Conservation (phyloP, 30 jellyfish, hydroid and myxozoan genomes). For the Nemopilema nomurai region DNA sequence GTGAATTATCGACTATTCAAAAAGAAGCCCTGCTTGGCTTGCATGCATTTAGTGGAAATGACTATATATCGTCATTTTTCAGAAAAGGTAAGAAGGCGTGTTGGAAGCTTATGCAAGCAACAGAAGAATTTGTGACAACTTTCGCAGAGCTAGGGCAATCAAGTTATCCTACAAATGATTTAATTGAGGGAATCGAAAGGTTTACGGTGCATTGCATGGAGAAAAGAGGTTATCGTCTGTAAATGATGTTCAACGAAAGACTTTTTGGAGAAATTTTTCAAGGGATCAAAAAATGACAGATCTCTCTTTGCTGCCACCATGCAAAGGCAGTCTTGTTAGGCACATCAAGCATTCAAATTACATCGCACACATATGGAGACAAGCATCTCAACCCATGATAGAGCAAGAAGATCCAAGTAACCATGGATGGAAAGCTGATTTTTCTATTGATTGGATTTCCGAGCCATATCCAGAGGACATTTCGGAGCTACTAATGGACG, state of each 20-base stretch:
- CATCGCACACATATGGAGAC: constrained; percentile 28
- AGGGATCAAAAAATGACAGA: constrained; percentile 21
- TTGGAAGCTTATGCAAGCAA: neutral
- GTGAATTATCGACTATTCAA: neutral
- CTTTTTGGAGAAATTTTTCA: neutral
- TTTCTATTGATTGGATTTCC: neutral
- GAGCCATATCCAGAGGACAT: constrained; percentile 2
- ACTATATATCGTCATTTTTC: constrained; percentile 16
- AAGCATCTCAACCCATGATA: neutral
- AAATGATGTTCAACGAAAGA: neutral
- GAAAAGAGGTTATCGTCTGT: too few relatives aligned
- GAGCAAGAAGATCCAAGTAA: neutral
- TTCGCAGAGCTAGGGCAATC: constrained; percentile 10
- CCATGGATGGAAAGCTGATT: neutral
- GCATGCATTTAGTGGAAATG: constrained; percentile 32
- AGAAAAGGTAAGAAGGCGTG: constrained; percentile 2
- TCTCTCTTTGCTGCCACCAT: constrained; percentile 34
- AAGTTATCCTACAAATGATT: neutral
- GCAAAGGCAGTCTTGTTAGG: constrained; percentile 3
- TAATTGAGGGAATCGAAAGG: neutral
- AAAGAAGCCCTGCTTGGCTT: constrained; percentile 20
- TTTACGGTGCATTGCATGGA: constrained; percentile 23
- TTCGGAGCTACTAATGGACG: neutral
- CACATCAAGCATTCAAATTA: constrained; percentile 29
- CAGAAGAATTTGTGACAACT: neutral